Base-by-base conservation (phyloP, 2,888 invertebrate genomes). In the Eledone cirrhosa region DNA sequence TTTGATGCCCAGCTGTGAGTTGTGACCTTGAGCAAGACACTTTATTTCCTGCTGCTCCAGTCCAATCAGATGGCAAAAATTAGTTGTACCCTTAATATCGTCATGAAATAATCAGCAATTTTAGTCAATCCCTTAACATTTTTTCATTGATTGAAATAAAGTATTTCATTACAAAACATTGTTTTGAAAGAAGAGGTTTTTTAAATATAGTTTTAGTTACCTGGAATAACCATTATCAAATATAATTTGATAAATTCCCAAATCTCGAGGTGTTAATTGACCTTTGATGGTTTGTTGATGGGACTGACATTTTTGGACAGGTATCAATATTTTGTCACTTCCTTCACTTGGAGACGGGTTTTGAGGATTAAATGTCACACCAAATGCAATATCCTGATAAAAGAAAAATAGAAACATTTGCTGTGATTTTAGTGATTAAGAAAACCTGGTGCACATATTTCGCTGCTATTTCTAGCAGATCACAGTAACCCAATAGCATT, bases 151-250 rank as follows among this genome's bases (percentile, higher is more conserved):
- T n/a, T n/a, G n/a, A n/a, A n/a, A n/a, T n/a, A n/a, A n/a, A n/a
- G n/a, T n/a, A n/a, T n/a, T n/a, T n/a, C n/a, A n/a, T n/a, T n/a
- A n/a, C n/a, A n/a, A n/a, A n/a, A n/a, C n/a, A n/a, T n/a, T n/a
- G n/a, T n/a, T n/a, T n/a, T n/a, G n/a, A n/a, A n/a, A n/a, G n/a
- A n/a, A n/a, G n/a, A 11, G 3, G 3, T 1, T 41, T 41, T 41
- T 41, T 41, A 8, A 8, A 4, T 4, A 31, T 1, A 13, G 5
- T 31, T 69, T 69, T 41, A 72, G 82, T 81, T 81, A 90, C 90
- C 86, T 89, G 27, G 90, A 89, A 78, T 86, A 85, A 53, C 86
- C 86, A 82, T 90, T 90, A 80, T 90, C 88, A 83, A 90, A 90
- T 29, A 88, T 76, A 13, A 90, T 86, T 13, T 88, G 86, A 82